Evolutionary conservation across 2,113 vertebrate species (phyloP).

Genomic region (Empidonax alnorum): DNA sequence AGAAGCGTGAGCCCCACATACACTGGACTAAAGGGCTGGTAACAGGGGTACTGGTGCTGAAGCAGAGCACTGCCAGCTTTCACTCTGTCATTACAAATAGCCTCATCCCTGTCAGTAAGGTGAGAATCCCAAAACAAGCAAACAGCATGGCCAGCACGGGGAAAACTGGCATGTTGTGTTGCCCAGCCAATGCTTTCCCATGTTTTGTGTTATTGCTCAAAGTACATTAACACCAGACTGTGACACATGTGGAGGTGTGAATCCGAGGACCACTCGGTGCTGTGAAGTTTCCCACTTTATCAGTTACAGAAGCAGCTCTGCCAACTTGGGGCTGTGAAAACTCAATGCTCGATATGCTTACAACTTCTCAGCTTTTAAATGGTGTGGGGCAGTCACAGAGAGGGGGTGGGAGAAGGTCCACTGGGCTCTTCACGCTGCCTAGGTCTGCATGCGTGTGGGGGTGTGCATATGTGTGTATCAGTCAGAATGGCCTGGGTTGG

Average conservation of each 20-base stretch:
- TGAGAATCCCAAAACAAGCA: fast-evolving
- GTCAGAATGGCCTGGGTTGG: fast-evolving
- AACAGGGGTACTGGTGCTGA: fast-evolving
- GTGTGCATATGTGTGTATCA: fast-evolving
- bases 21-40: neutral
- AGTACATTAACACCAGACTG: neutral
- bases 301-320: neutral
- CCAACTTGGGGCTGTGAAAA: neutral
- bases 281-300: constrained; percentile 52
- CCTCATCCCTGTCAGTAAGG: fast-evolving
- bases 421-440: fast-evolving
- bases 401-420: fast-evolving
- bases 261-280: neutral
- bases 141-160: fast-evolving
- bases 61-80: neutral
- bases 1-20: fast-evolving
- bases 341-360: fast-evolving
- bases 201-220: neutral
- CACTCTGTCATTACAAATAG: fast-evolving
- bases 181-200: neutral
- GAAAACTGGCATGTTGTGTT: no score
- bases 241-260: constrained; percentile 8
- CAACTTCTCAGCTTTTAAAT: neutral
- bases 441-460: neutral
- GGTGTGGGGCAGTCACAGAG: neutral